Evolutionary conservation across 2,797 vertebrate species (phyloP).

Genomic region (Semaprochilodus insignis): DNA sequence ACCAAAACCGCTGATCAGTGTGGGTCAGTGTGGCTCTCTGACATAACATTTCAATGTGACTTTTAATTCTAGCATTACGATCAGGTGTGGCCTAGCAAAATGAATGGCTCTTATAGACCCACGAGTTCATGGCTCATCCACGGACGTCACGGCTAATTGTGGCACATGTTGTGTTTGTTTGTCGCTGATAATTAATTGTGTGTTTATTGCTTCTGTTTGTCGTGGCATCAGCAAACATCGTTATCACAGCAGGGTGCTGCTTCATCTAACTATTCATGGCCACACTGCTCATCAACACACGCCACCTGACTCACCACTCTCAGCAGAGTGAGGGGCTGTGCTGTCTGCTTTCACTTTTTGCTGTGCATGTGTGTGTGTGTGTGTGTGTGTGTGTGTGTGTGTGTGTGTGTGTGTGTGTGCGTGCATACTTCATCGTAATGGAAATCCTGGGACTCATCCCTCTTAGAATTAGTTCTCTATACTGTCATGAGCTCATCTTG

Average conservation of each 20-base stretch:
- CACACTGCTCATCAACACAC: conserved; percentile 43
- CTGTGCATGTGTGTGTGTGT: conserved; percentile 33
- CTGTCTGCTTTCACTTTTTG: background rate
- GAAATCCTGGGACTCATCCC: conserved; percentile 22
- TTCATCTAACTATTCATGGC: conserved; percentile 61
- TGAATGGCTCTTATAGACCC: background rate
- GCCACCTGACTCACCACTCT: conserved; percentile 44
- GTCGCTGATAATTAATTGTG: conserved; percentile 52
- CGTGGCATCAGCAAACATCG: conserved; percentile 58
- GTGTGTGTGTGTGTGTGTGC: conserved; percentile 24
- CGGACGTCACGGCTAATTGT: conserved; percentile 37
- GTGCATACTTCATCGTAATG: conserved; percentile 17
- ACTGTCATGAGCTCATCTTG: conserved; percentile 27
- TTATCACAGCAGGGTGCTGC: conserved; percentile 59
- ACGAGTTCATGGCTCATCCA: conserved; percentile 22
- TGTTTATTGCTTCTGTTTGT: conserved; percentile 61
- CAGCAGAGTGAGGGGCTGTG: conserved; percentile 22
- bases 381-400: conserved; percentile 24
- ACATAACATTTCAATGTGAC: too few relatives aligned
- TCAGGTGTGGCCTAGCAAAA: conserved; percentile 3
- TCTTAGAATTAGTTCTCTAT: conserved; percentile 23
- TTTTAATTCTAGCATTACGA: background rate
- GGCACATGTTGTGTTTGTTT: conserved; percentile 51
- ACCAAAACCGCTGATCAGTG: too few relatives aligned
- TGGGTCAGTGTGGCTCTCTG: too few relatives aligned